Evolutionary conservation across 2,113 vertebrate species (phyloP).

Genomic region (Calypte anna): DNA sequence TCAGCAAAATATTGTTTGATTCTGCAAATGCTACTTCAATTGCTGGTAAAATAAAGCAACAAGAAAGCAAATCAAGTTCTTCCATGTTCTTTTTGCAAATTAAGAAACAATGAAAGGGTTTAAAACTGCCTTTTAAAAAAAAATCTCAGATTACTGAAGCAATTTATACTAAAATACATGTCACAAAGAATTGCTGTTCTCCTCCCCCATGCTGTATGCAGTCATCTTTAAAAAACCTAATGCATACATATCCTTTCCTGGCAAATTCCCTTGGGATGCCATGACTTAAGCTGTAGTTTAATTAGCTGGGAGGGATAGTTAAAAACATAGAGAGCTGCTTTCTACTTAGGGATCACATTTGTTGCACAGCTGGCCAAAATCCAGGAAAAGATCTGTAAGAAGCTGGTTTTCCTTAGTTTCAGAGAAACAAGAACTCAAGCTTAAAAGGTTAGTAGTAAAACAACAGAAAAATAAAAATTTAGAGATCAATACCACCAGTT

Average conservation of each 20-base stretch:
- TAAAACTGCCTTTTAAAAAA: neutral
- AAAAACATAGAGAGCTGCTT: neutral
- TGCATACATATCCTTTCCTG: neutral
- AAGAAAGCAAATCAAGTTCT: neutral
- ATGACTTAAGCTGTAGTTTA: constrained; percentile 6
- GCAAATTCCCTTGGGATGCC: constrained; percentile 18
- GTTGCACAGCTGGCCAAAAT: constrained; percentile 41
- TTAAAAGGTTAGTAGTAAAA: constrained; percentile 44
- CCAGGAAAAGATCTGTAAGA: constrained; percentile 27
- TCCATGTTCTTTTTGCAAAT: neutral
- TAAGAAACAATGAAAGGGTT: neutral
- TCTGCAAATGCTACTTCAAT: neutral
- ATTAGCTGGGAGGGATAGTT: neutral
- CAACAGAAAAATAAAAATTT: constrained; percentile 36
- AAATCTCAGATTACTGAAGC: neutral
- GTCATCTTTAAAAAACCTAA: neutral
- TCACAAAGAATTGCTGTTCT: neutral
- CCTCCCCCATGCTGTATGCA: neutral
- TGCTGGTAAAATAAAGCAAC: neutral
- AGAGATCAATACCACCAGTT: constrained; percentile 71
- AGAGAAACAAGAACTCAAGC: neutral
- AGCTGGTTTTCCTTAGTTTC: neutral
- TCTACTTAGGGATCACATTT: constrained; percentile 39
- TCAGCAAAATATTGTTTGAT: neutral
- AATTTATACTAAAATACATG: neutral